These are phyloP conservation scores for Musca vetustissima DNA, from an alignment of 1,140 invertebrate species.

Conservation along the genomic window DNA sequence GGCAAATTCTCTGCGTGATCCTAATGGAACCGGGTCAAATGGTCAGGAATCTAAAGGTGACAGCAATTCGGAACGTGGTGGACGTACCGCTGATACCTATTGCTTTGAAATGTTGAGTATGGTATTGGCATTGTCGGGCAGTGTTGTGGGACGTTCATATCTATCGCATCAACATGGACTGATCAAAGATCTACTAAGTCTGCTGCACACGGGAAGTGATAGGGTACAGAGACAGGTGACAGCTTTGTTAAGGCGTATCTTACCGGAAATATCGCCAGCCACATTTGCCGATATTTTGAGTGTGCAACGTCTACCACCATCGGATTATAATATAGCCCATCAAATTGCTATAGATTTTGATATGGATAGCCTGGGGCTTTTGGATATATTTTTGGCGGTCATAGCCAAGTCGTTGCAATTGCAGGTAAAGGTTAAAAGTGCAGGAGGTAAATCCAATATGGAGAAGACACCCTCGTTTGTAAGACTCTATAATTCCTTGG, in stretches of 20 bases:
- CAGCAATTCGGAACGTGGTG: slow-evolving; percentile 52
- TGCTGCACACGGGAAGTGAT: slow-evolving; percentile 92
- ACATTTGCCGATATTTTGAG: slow-evolving; percentile 68
- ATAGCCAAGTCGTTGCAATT: slow-evolving; percentile 85
- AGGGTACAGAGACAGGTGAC: slow-evolving; percentile 92
- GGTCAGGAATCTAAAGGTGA: slow-evolving; percentile 35
- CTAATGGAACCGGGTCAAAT: slow-evolving; percentile 27
- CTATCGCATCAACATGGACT: slow-evolving; percentile 85
- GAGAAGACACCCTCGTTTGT: slow-evolving; percentile 51
- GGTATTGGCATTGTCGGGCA: slow-evolving; percentile 90
- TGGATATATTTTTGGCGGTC: slow-evolving; percentile 85
- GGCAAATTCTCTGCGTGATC: slow-evolving; percentile 46
- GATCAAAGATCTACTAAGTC: slow-evolving; percentile 79
- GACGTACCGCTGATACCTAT: slow-evolving; percentile 78
- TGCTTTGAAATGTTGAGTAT: slow-evolving; percentile 98
- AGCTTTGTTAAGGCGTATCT: slow-evolving; percentile 74
- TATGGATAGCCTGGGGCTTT: slow-evolving; percentile 65
- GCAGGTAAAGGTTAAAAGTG: slow-evolving; percentile 80
- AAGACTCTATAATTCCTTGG: slow-evolving; percentile 48
- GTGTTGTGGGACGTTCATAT: slow-evolving; percentile 84
- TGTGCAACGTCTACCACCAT: slow-evolving; percentile 70
- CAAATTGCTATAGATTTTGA: slow-evolving; percentile 64
- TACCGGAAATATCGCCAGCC: slow-evolving; percentile 78
- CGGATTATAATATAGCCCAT: slow-evolving; percentile 74
- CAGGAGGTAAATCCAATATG: slow-evolving; percentile 33